Percentiles rank a stretch among this genome's conserved stretches.
phyloP scores from a whole-genome alignment of 2,888 invertebrate genomes.

The Drosophila trichaetosa region DNA sequence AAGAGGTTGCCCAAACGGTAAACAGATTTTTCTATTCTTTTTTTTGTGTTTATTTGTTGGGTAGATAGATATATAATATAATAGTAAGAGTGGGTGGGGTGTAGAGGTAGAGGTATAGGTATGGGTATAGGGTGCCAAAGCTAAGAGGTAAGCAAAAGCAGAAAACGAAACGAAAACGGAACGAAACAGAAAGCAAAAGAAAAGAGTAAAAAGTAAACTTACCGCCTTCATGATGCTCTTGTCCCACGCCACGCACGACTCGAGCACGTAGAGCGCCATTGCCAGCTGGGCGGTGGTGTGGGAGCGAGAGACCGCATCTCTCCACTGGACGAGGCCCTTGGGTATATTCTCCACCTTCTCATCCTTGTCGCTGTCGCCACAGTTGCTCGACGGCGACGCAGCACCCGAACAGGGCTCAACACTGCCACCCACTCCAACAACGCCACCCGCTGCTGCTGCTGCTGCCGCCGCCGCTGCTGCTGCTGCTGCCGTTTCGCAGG shows the following conservation, averaged over 20 bases:
- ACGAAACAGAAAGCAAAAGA: constrained; percentile 17
- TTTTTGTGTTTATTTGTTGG: constrained; percentile 5
- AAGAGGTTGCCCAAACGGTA: background rate
- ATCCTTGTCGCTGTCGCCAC: constrained; percentile 84
- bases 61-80: background rate
- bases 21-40: background rate
- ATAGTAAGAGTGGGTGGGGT: background rate
- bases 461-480: constrained; percentile 10
- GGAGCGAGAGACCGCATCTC: constrained; percentile 93
- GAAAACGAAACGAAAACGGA: constrained; percentile 3
- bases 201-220: constrained; percentile 86
- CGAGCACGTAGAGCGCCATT: constrained; percentile 94
- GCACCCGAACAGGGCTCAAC: constrained; percentile 79
- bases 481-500: constrained; percentile 36
- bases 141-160: constrained; percentile 49
- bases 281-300: constrained; percentile 95
- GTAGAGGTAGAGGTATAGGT: background rate
- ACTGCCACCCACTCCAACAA: constrained; percentile 43
- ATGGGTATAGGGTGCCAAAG: constrained; percentile 47
- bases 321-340: constrained; percentile 93
- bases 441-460: constrained; percentile 15
- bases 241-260: constrained; percentile 98
- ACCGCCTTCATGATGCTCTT: constrained; percentile 99
- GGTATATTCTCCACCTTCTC: constrained; percentile 84
- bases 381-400: constrained; percentile 83